A percentile compares a stretch with the other conserved stretches of the same genome.
Evolutionary conservation across 2,888 invertebrate species (phyloP).

Genomic region (Zhengitettix transpicula): DNA sequence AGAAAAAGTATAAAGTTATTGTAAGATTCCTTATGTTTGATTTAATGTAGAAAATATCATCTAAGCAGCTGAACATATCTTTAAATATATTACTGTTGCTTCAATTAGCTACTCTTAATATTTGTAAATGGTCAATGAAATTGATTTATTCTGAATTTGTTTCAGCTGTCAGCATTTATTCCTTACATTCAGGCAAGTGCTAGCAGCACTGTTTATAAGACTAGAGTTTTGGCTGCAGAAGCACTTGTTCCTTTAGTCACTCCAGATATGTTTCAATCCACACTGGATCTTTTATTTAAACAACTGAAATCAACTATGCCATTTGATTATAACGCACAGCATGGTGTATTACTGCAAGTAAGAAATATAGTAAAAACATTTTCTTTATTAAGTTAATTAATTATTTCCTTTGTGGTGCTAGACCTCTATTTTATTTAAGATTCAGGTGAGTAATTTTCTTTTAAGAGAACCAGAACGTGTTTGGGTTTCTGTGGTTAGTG

Average conservation of each 20-base stretch:
- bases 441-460: neutral
- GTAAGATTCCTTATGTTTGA: too few species aligned
- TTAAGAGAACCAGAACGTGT: too few species aligned
- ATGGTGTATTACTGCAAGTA: neutral
- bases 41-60: too few species aligned
- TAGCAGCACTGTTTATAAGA: neutral
- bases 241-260: neutral
- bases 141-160: neutral
- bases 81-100: neutral
- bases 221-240: neutral
- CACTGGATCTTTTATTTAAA: neutral
- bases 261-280: neutral
- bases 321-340: neutral
- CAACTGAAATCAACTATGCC: neutral
- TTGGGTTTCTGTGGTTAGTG: too few species aligned
- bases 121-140: neutral
- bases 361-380: neutral
- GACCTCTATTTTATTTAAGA: neutral
- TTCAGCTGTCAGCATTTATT: neutral
- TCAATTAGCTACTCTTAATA: neutral
- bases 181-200: neutral
- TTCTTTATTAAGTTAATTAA: too few species aligned
- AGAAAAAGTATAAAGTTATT: too few species aligned
- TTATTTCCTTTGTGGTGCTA: neutral
- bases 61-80: neutral